Conservation (phyloP, 2,113 vertebrate genomes). For the Eublepharis macularius region DNA sequence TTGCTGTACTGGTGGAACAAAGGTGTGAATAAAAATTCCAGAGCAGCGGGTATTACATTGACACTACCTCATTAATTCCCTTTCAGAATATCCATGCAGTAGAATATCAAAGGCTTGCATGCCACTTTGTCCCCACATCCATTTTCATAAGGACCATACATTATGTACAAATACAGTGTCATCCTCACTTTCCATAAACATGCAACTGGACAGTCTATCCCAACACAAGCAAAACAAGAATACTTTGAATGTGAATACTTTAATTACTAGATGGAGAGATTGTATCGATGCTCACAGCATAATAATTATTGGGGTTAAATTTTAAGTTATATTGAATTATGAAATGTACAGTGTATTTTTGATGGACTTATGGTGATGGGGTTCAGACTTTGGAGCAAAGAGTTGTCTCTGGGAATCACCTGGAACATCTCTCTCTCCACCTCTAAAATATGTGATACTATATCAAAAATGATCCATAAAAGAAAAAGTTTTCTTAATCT, state of each 20-base stretch:
- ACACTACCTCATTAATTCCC: slow-evolving; percentile 24
- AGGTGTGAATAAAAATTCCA: slow-evolving; percentile 31
- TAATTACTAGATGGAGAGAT: slow-evolving; percentile 55
- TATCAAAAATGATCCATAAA: not conserved
- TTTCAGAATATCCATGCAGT: slow-evolving; percentile 52
- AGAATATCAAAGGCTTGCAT: slow-evolving; percentile 62
- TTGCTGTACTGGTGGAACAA: slow-evolving; percentile 30
- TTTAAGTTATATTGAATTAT: slow-evolving; percentile 10
- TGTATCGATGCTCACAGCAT: slow-evolving; percentile 45
- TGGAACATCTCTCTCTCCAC: not conserved
- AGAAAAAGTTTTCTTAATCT: not conserved
- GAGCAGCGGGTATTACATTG: slow-evolving; percentile 30
- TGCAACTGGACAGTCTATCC: slow-evolving; percentile 68
- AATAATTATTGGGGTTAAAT: slow-evolving; percentile 14
- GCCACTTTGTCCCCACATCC: slow-evolving; percentile 64
- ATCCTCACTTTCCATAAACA: slow-evolving; percentile 74
- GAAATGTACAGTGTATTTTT: slow-evolving; percentile 25
- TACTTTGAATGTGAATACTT: slow-evolving; percentile 74
- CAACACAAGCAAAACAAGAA: slow-evolving; percentile 52
- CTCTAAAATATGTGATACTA: not conserved
- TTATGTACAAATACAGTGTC: slow-evolving; percentile 66
- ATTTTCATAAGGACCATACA: slow-evolving; percentile 72
- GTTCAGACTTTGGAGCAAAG: slow-evolving; percentile 15
- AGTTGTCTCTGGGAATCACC: not conserved
- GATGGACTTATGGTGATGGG: slow-evolving; percentile 1